Evolutionary conservation across 1,140 invertebrate species (phyloP), one percentile per base, ranked within the genome.

Genomic region (Drosophila suzukii): DNA sequence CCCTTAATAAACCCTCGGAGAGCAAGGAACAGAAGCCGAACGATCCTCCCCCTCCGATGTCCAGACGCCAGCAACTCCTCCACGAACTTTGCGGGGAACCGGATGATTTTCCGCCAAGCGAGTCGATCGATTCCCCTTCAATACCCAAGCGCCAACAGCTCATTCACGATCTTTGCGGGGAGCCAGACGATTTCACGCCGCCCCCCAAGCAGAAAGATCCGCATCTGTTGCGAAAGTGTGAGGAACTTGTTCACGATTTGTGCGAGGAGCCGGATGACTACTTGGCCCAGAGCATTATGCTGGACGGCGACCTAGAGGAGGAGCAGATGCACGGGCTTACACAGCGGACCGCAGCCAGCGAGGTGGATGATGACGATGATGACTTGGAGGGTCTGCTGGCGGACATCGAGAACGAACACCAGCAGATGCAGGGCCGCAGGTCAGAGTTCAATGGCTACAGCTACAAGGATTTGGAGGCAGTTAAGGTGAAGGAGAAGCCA

Each of bases 371-470:
- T n/a, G 77, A 67, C 8, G 49, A 51, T 0, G 78, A 90, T 44
- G 82, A 86, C 47, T 82, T 91, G 30, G 88, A 88, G 38, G 88
- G 90, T 6, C 66, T 90, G 3, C 56, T 75, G 38, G 81, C 62
- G 13, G 81, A 76, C 57, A 92, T 84, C 51, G 78, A 68, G 13
- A 70, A 84, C 27, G 76, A 91, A 51, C 74, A 91, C 15, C 75
- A 76, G 32, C 49, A 74, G 11, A 36, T 80, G 32, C 68, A 82
- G 39, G 91, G 91, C 3, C 75, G 83, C 6, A 75, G 62, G 53
- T 92, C 91, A 0, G 53, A 81, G 43, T 92, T 75, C 17, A 79
- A 82, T 54, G 71, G 77, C 38, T 90, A 60, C 34, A 62, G 75
- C n/a, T 58, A 58, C 38, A 72, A 58, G 67, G 53, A 71, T 15